Evolutionary conservation across 2,888 invertebrate species (phyloP), one percentile per base, ranked within the genome.

Genomic region (Neoascia interrupta): DNA sequence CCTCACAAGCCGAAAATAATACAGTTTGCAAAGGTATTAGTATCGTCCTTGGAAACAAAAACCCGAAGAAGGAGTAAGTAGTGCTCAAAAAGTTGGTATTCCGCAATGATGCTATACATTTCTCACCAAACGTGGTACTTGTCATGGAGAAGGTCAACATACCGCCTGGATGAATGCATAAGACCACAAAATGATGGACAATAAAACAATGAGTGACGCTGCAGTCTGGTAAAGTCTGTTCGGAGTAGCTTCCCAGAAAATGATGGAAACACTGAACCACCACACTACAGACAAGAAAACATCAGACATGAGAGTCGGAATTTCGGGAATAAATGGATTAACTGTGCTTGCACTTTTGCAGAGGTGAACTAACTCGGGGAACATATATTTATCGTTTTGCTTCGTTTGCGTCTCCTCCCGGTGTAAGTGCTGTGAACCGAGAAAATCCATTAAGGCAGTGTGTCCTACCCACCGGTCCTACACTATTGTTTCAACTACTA

Each of bases 301-400:
- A 28, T 60, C n/a, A 54, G 36, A 63, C 63, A 54, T 39, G 26
- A 34, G 19, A 43, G 47, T 51, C 19, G 41, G 49, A 76, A 72
- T 72, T 72, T 76, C 5, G 53, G 41, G 41, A 45, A 53, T 47
- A 49, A 79, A 73, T 61, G 61, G 54, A 79, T 79, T 68, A 73
- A 79, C 73, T 73, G 49, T 54, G 26, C 37, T 13, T 56, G 53
- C 56, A 63, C 54, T 49, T n/a, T 34, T 54, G 53, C 31, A 16
- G 36, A 61, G 66, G 56, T 53, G 68, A 53, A 70, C 64, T 70
- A 80, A 45, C 61, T 58, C 0, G 39, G 10, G 41, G 64, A 41
- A 79, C n/a, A 69, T 61, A 56, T 73, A 63, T 80, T 74, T 69
- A 76, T 68, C 56, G 66, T 68, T 64, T 37, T 61, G 66, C 76